Evolutionary conservation across 2,888 invertebrate species (phyloP), one percentile per base, ranked within the genome.

Genomic region (Cerceris ruficornis): DNA sequence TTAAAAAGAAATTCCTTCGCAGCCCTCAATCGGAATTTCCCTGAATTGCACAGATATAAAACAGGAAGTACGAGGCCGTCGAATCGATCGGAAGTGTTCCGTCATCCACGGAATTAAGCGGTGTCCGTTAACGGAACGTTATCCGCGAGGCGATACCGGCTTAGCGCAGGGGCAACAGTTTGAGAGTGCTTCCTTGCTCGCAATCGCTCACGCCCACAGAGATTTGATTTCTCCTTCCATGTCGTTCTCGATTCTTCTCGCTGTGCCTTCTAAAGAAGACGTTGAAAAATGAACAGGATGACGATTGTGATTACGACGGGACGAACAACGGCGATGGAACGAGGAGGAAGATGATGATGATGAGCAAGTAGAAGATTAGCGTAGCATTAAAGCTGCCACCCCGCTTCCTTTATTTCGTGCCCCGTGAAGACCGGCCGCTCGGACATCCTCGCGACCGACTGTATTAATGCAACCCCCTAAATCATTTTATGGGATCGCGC

Each of bases 271-370:
- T 84, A 86, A 86, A 86, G 86, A 86, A 87, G 87, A 87, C 86
- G 82, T 86, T 86, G 86, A 86, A 86, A 86, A 86, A 85, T 85
- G 85, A 86, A 79, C 80, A 77, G 81, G 82, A 85, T 86, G 86
- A 86, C 86, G 84, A 86, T 86, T 84, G 86, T 81, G 86, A 86
- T 86, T 86, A 84, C 86, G 64, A 15, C 50, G 43, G 58, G 72
- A 73, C 60, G 71, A 59, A 59, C 17, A 58, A 49, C 42, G 72
- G 58, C 17, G 59, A 62, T 7, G 57, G 43, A 65, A 62, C 11
- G 54, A 15, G 11, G 75, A 75, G 28, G 79, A 82, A 65, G 82
- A 82, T 75, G 81, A 83, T 83, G 84, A 86, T 85, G 85, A 86
- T 80, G 86, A 85, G 84, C 85, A 73, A 83, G 84, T 82, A 76